phyloP scores from a whole-genome alignment of 2,797 vertebrate genomes.

The Muscicapa striata region DNA sequence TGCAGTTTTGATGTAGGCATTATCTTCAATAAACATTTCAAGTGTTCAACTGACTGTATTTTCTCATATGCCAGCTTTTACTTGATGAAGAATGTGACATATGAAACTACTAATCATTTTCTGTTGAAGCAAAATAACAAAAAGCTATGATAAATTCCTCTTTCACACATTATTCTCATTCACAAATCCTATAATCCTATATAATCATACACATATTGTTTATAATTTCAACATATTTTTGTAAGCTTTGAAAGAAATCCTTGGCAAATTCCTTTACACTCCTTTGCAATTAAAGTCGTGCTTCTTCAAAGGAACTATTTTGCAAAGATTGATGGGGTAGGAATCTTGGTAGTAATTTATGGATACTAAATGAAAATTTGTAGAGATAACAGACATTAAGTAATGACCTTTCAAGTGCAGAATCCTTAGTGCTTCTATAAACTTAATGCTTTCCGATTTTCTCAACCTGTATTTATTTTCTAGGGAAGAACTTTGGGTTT shows the following conservation, averaged over 20 bases:
- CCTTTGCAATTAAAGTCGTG: background rate
- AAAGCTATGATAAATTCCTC: background rate
- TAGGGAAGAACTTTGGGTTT: background rate
- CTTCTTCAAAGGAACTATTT: background rate
- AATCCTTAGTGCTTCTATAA: background rate
- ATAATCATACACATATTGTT: background rate
- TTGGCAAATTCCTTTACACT: conserved; percentile 3
- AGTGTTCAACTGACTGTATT: background rate
- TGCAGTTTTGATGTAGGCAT: background rate
- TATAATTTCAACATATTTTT: conserved; percentile 9
- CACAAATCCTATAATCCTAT: conserved; percentile 2
- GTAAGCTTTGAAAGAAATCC: background rate
- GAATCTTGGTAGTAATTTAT: background rate
- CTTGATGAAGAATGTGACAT: background rate
- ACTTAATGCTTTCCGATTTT: background rate
- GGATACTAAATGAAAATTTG: background rate
- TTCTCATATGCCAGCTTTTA: background rate
- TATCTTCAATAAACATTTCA: background rate
- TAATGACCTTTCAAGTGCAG: background rate
- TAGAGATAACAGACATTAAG: background rate
- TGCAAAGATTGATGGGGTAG: background rate
- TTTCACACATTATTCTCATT: background rate
- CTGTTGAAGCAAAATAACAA: conserved; percentile 3
- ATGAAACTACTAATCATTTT: background rate
- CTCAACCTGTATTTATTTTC: background rate